Base-by-base conservation (phyloP, 2,797 vertebrate species). In the Atherinosoma microstoma region DNA sequence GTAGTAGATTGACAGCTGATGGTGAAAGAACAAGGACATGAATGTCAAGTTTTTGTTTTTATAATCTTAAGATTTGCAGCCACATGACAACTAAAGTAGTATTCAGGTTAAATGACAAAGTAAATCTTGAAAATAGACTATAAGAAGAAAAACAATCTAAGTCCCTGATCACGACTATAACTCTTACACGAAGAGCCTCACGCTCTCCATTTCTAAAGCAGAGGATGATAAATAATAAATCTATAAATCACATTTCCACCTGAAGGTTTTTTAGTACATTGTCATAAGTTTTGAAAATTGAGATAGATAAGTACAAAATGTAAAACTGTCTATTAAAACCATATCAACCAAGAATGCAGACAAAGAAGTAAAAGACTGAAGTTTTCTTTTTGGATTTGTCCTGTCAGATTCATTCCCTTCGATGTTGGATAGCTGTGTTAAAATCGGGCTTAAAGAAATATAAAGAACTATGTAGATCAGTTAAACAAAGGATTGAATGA, bases 401-500 rank as follows among this genome's bases (percentile, higher is more conserved):
- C 10, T 18, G 58, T 29, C 20, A 10, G 29, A 6, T 35, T 64
- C 2, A 35, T 5, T 60, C 8, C 47, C 18, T 24, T 20, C 42
- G 6, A 58, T 42, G 64, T 32, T 58, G 11, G 11, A 68, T 42
- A n/a, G 42, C 5, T 45, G 15, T 6, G 4, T 45, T 57, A 36
- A 57, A 36, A 59, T 69, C 67, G 3, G 24, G 18, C 24, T 57
- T 64, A 30, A 42, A 66, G 30, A 63, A 61, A 27, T 13, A 5
- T 32, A 29, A 59, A 18, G 22, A 65, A 56, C 47, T 40, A 1
- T 53, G 11, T 22, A 67, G 35, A 12, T 67, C 47, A 73, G 62
- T 79, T 54, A 63, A 78, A 80, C 64, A 62, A 42, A 62, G 15
- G 57, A 70, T 56, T 75, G 11, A 45, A 8, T 49, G 59, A 38